Base-by-base conservation (phyloP, 2,113 vertebrate genomes). In the Murina feae region DNA sequence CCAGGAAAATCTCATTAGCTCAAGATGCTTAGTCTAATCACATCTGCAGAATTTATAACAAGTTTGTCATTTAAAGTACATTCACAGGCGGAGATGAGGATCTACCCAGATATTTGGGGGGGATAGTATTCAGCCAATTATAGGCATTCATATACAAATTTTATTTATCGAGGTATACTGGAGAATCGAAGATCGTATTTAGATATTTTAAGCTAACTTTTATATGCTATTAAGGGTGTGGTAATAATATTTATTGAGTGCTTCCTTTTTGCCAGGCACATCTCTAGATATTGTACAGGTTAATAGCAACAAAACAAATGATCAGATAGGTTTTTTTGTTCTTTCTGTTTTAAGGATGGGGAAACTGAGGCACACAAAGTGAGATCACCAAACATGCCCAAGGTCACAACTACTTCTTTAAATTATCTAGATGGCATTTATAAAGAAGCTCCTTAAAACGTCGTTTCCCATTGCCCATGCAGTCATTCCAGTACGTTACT, bases 291-390 rank as follows among this genome's bases (percentile, higher is more conserved):
- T 37, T 86, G 20, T 75, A n/a, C 7, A 79, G 12, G 4, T 65
- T 80, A 93, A 75, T 21, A 74, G 12, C 8, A 80, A 55, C 12
- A 83, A 95, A 92, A 74, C 4, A 95, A 94, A 94, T 79, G 30
- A 80, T 86, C 39, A 32, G 51, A 10, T 30, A 35, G 23, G 9
- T 30, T 65, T 4, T 87, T 66, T 86, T 21, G 23, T 71, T 94
- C 74, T 58, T 82, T 23, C 8, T 49, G 23, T 76, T 92, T 87
- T 86, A 85, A 75, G 12, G 21, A 75, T 51, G 58, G 28, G 4
- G n/a, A 93, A 95, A 79, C 11, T 28, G 65, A 95, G 42, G 47
- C 5, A 79, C 4, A 37, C 5, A 78, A 81, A 35, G 16, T n/a
- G 28, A 93, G 42, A 79, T 83, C 32, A 68, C 18, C 12, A 89